Evolutionary conservation across 2,797 vertebrate genomes (phyloP).

Genomic region (Sebastiscus albofasciatus): DNA sequence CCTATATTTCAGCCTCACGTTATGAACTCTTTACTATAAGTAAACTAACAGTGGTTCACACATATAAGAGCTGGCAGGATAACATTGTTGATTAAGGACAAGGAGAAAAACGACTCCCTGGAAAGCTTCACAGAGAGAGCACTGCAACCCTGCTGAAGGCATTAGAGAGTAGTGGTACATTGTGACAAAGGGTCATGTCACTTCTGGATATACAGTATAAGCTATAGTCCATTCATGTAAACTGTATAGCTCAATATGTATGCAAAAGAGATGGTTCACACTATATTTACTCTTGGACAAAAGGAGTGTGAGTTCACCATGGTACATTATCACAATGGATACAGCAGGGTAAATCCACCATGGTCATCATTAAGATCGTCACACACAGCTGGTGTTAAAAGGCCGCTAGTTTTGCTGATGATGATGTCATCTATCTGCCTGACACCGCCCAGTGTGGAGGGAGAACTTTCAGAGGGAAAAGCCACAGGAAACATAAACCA

Average conservation of each 20-base stretch:
- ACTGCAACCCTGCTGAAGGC: neutral
- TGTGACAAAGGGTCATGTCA: neutral
- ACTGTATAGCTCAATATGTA: constrained; percentile 38
- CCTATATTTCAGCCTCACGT: no score
- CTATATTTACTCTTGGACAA: neutral
- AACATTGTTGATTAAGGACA: neutral
- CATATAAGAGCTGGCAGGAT: constrained; percentile 21
- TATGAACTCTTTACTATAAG: no score
- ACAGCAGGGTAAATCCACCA: neutral
- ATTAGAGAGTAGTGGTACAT: neutral
- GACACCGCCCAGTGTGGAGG: constrained; percentile 11
- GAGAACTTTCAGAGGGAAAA: constrained; percentile 30
- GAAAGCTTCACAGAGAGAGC: neutral
- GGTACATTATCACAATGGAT: neutral
- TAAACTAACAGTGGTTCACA: constrained; percentile 5
- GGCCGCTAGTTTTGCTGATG: constrained; percentile 23
- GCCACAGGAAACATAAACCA: neutral
- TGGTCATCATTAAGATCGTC: neutral
- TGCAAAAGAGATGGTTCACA: neutral
- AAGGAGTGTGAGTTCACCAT: neutral
- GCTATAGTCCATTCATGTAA: neutral
- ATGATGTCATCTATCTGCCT: constrained; percentile 28
- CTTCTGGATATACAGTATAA: neutral
- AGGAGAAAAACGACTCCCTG: neutral
- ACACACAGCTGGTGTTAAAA: constrained; percentile 15